Percentiles rank a stretch among this genome's conserved stretches.
Evolutionary conservation across 1,140 invertebrate species (phyloP).

Genomic region (Drosophila suzukii): DNA sequence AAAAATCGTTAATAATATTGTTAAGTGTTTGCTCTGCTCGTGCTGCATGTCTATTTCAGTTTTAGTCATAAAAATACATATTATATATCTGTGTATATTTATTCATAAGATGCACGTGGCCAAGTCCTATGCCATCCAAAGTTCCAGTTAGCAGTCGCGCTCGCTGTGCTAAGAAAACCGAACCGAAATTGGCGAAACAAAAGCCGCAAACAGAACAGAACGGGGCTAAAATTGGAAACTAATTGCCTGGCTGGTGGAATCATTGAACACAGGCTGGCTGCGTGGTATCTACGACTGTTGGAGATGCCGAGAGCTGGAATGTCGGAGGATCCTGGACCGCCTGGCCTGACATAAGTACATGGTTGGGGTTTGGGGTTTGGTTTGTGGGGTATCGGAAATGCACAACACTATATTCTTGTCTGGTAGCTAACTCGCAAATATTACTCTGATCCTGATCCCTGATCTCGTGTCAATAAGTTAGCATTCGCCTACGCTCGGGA

Average conservation of each 20-base stretch:
- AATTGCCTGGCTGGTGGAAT: slow-evolving; percentile 23
- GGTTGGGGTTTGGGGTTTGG: slow-evolving; percentile 7
- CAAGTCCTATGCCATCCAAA: slow-evolving; percentile 67
- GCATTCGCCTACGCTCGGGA: slow-evolving; percentile 50
- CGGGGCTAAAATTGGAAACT: slow-evolving; percentile 41
- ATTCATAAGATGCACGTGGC: slow-evolving; percentile 75
- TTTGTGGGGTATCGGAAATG: slow-evolving; percentile 25
- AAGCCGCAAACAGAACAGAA: slow-evolving; percentile 62
- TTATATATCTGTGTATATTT: slow-evolving; percentile 69
- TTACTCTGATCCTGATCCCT: slow-evolving; percentile 44
- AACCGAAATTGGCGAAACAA: slow-evolving; percentile 47
- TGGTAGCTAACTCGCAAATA: slow-evolving; percentile 38
- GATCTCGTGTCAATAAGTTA: slow-evolving; percentile 45
- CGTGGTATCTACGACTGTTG: slow-evolving; percentile 53
- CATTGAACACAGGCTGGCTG: slow-evolving; percentile 69
- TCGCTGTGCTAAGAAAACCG: slow-evolving; percentile 36
- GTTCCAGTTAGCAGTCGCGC: slow-evolving; percentile 39
- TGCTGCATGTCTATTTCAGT: slow-evolving; percentile 40
- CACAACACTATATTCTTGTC: slow-evolving; percentile 45
- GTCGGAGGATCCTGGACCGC: slow-evolving; percentile 36
- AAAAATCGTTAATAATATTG: slow-evolving; percentile 75
- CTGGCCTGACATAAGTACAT: slow-evolving; percentile 51
- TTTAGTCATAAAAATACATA: slow-evolving; percentile 80
- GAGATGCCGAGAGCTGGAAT: slow-evolving; percentile 55
- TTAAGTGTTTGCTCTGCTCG: slow-evolving; percentile 63